Evolutionary conservation across 2,113 vertebrate species (phyloP), one percentile per base, ranked within the genome.

Genomic region (Diglossa brunneiventris): DNA sequence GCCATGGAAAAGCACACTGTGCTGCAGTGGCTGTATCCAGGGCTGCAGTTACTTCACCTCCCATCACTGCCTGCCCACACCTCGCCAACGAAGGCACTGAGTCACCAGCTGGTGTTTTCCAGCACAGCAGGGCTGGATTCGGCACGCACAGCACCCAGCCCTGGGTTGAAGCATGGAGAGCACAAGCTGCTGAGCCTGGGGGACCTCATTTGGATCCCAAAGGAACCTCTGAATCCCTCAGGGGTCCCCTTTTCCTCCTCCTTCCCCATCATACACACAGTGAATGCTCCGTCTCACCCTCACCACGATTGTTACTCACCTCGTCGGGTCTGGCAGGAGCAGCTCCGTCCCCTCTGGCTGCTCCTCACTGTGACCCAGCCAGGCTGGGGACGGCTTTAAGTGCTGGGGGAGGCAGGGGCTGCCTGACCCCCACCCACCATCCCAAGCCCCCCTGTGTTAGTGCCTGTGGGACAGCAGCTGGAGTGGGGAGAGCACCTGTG

Each of bases 61-160:
- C 84, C 90, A n/a, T 77, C 90, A 17, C 73, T 18, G n/a, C 87
- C 95, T 95, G 90, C 95, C 94, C 95, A 95, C 94, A 84, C 92
- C 74, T 78, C 21, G 2, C 84, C 19, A 87, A 62, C 64, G 4
- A 30, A 14, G 7, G 81, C 94, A 78, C 92, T 82, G 90, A 94
- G 64, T 96, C 95, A 95, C 94, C 85, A 74, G 61, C 33, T 2
- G 74, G 94, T 69, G 87, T 53, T 91, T 87, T 91, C 90, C 88
- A 87, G 90, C 77, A 11, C 3, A 5, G 62, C 75, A 72, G 75
- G 53, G 75, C 35, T 11, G 1, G 46, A 70, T 81, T 53, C 9
- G 1, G 91, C 72, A 70, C 68, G 27, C 0, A 1, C 63, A 55
- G 76, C 83, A 80, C 78, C 68, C 68, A 62, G 19, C n/a, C 4